phyloP scores from a whole-genome alignment of 2,113 vertebrate genomes.

The Neomonachus schauinslandi region DNA sequence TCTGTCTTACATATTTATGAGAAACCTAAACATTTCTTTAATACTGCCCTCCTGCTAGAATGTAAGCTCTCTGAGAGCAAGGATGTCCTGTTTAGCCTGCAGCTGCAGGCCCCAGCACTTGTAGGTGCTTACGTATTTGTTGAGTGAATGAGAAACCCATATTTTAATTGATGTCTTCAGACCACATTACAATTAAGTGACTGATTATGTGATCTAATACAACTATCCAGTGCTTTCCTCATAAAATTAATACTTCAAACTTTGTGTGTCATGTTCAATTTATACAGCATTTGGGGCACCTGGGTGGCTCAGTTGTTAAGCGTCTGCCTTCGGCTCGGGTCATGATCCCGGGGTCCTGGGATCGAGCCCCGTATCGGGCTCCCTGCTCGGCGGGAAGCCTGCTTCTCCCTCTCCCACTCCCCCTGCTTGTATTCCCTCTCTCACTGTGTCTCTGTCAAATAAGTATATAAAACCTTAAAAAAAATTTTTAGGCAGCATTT shows the following conservation, averaged over 20 bases:
- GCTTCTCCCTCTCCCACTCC: no score
- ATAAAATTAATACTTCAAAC: conserved; percentile 55
- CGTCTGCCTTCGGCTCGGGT: no score
- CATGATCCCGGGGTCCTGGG: no score
- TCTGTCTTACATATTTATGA: background rate
- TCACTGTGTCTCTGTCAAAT: no score
- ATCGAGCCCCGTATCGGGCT: no score
- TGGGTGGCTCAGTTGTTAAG: no score
- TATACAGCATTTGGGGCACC: background rate
- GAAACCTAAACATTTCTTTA: background rate
- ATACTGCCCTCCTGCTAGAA: background rate
- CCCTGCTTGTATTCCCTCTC: no score
- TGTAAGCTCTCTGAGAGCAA: background rate
- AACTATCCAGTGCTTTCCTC: conserved; percentile 41
- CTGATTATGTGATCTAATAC: background rate
- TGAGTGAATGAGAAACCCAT: background rate
- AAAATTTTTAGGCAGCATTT: background rate
- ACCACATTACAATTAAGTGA: background rate
- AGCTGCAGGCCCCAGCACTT: background rate
- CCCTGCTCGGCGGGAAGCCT: no score
- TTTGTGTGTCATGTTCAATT: conserved; percentile 20
- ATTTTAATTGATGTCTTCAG: background rate
- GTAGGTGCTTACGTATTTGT: background rate
- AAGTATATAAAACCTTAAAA: no score
- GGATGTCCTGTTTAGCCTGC: background rate